A percentile compares a stretch with the other conserved stretches of the same genome.
These are phyloP conservation scores for Hylaeus anthracinus DNA, from an alignment of 1,140 invertebrate species.

Conservation along the genomic window DNA sequence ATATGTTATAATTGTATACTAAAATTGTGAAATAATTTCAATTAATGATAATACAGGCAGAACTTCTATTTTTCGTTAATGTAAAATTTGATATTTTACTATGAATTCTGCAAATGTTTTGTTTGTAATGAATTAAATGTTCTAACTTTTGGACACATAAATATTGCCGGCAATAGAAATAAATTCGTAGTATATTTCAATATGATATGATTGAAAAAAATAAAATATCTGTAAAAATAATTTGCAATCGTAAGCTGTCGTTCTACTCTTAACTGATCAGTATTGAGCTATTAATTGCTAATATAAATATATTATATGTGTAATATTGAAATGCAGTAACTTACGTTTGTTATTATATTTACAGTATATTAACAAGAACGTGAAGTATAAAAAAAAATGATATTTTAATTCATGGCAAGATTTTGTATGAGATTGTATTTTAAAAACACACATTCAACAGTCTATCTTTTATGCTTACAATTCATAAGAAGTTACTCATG, in stretches of 20 bases:
- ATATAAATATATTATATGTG: constrained; percentile 5
- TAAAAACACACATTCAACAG: constrained; percentile 18
- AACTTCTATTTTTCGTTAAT: neutral
- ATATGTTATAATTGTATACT: neutral
- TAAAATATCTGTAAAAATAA: constrained; percentile 24
- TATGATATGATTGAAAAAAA: neutral
- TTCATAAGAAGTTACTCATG: constrained; percentile 9
- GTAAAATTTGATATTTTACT: constrained; percentile 5
- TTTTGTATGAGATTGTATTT: constrained; percentile 12
- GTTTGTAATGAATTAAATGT: constrained; percentile 22
- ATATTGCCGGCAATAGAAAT: constrained; percentile 41
- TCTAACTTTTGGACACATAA: neutral
- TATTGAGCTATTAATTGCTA: constrained; percentile 35
- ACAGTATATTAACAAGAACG: neutral
- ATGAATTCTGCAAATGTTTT: constrained; percentile 28
- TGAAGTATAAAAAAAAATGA: constrained; percentile 24
- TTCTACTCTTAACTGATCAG: constrained; percentile 23
- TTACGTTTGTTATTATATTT: constrained; percentile 23
- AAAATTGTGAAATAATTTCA: neutral
- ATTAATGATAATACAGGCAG: neutral
- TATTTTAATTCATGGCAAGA: constrained; percentile 24
- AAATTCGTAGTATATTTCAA: constrained; percentile 14
- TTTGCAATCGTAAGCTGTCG: constrained; percentile 19
- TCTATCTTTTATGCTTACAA: constrained; percentile 6
- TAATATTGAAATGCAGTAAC: neutral